Conservation (phyloP, 2,888 invertebrate species). For the Tolmerus cingulatus region DNA sequence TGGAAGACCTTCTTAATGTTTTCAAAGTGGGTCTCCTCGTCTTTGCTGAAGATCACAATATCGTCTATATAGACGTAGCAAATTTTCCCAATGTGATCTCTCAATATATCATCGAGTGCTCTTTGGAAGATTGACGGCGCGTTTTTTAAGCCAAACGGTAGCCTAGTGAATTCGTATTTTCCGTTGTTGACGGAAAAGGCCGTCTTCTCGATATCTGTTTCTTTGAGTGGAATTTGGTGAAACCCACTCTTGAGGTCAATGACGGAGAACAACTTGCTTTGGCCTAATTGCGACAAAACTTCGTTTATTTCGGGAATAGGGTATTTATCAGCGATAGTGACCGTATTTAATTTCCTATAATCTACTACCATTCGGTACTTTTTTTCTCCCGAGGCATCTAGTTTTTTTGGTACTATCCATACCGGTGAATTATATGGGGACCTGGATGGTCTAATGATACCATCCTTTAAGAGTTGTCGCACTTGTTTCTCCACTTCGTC, state of each 20-base stretch:
- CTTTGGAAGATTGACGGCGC: not conserved
- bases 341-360: not conserved
- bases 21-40: not conserved
- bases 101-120: not conserved
- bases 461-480: too few species aligned
- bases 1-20: not conserved
- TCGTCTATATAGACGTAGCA: not conserved
- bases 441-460: too few species aligned
- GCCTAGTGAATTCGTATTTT: not conserved
- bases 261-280: not conserved
- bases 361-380: not conserved
- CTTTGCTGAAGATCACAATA: not conserved
- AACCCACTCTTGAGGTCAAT: not conserved
- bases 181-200: not conserved
- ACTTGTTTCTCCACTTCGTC: too few species aligned
- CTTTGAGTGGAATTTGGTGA: not conserved
- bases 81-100: not conserved
- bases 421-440: not conserved
- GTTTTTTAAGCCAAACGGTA: not conserved
- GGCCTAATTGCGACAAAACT: not conserved
- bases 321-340: not conserved
- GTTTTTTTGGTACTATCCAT: not conserved
- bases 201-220: not conserved
- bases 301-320: not conserved
- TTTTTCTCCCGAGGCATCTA: not conserved